Percentiles rank a stretch among this genome's conserved stretches.
These are phyloP conservation scores for Macrosoma leucophasiata DNA, from an alignment of 2,888 invertebrate genomes.

Conservation along the genomic window DNA sequence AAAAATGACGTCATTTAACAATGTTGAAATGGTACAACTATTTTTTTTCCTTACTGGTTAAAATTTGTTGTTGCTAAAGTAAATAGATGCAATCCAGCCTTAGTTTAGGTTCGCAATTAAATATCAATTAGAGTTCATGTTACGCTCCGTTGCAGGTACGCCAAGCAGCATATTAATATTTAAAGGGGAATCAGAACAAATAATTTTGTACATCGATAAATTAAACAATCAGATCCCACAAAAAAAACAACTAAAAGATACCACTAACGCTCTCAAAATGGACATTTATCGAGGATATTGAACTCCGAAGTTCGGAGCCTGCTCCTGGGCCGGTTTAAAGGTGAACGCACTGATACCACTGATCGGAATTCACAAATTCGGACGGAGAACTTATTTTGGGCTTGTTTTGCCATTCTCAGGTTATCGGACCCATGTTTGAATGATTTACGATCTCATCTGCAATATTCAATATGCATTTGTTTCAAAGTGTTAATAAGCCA, in stretches of 20 bases:
- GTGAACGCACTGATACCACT: slow-evolving; percentile 57
- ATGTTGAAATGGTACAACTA: too few species aligned
- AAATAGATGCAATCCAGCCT: too few species aligned
- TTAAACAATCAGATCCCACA: slow-evolving; percentile 25
- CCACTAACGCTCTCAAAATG: slow-evolving; percentile 44
- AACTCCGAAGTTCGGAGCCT: slow-evolving; percentile 50
- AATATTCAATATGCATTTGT: slow-evolving; percentile 31
- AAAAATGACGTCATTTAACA: too few species aligned
- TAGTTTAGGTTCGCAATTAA: too few species aligned
- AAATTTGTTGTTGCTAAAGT: too few species aligned
- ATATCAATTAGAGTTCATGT: too few species aligned
- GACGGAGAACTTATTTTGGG: slow-evolving; percentile 51
- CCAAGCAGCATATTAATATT: too few species aligned
- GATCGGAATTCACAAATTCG: slow-evolving; percentile 61
- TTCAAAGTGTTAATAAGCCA: too few species aligned
- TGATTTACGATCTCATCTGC: slow-evolving; percentile 50
- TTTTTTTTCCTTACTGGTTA: too few species aligned
- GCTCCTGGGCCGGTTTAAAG: slow-evolving; percentile 65
- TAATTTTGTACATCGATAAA: slow-evolving; percentile 18
- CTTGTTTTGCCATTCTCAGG: slow-evolving; percentile 56
- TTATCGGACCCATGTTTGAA: slow-evolving; percentile 52
- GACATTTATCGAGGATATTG: slow-evolving; percentile 61
- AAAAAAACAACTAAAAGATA: slow-evolving; percentile 27
- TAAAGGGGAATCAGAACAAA: too few species aligned
- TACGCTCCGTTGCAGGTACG: too few species aligned